Percentiles rank a stretch among this genome's conserved stretches.
These are phyloP conservation scores for Phrynocephalus versicolor DNA, from an alignment of 2,113 vertebrate genomes.

Conservation along the genomic window DNA sequence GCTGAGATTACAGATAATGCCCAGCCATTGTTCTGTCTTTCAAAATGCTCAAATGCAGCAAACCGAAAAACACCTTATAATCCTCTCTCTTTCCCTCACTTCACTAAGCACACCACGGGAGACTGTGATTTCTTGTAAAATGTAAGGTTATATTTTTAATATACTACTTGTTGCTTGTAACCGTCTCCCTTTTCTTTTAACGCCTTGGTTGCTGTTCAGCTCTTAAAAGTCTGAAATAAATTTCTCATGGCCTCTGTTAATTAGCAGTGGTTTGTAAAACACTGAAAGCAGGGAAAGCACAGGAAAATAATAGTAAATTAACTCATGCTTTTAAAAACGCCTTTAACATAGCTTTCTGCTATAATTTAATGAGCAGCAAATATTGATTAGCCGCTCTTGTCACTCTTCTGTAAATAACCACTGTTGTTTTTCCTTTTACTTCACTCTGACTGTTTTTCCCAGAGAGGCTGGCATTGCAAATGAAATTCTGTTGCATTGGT, in stretches of 20 bases:
- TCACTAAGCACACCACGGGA: conserved; percentile 18
- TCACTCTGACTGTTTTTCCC: background rate
- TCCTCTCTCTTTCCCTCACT: conserved; percentile 5
- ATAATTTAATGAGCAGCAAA: background rate
- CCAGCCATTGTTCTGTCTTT: conserved; percentile 25
- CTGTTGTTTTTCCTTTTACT: background rate
- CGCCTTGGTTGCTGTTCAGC: conserved; percentile 11
- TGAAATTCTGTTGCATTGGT: background rate
- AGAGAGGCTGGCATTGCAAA: background rate
- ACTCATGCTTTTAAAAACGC: background rate
- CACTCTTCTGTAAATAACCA: background rate
- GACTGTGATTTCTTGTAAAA: conserved; percentile 17
- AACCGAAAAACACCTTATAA: background rate
- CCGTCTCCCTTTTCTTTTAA: conserved; percentile 18
- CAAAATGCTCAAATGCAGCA: conserved; percentile 22
- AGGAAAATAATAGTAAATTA: conserved; percentile 3
- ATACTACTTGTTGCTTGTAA: conserved; percentile 44
- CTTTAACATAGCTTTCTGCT: conserved; percentile 14
- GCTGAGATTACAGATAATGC: conserved; percentile 23
- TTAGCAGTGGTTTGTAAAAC: conserved; percentile 7
- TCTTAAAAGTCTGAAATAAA: conserved; percentile 2
- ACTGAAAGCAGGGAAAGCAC: background rate
- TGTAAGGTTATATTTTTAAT: conserved; percentile 13
- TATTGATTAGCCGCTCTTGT: conserved; percentile 27
- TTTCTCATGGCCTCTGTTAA: background rate